Percentiles rank a stretch among this genome's conserved stretches.
phyloP scores from a whole-genome alignment of 2,113 vertebrate species.

The Candoia aspera region DNA sequence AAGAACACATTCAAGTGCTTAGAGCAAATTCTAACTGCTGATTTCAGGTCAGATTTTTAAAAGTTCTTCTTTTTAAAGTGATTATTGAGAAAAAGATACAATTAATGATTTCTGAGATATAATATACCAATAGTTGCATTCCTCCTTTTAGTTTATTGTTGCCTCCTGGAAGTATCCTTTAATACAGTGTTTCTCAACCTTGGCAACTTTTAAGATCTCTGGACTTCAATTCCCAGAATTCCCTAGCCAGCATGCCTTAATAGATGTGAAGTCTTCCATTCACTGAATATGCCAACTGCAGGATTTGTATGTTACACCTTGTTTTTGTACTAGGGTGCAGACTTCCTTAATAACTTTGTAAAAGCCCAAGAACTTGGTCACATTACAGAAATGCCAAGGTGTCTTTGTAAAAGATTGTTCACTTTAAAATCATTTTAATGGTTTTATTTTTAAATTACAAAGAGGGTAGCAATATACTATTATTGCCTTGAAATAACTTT shows the following conservation, averaged over 20 bases:
- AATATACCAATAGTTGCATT: background rate
- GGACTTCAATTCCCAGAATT: too few species aligned
- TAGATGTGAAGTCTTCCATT: background rate
- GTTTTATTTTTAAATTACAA: background rate
- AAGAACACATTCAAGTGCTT: background rate
- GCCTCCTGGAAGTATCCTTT: background rate
- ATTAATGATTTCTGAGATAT: background rate
- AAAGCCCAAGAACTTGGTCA: too few species aligned
- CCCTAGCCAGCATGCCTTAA: too few species aligned
- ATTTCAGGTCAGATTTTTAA: background rate
- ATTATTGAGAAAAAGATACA: background rate
- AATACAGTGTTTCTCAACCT: background rate
- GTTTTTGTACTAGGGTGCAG: background rate
- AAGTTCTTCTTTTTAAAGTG: background rate
- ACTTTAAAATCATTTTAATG: background rate
- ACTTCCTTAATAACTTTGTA: too few species aligned
- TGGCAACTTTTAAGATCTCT: too few species aligned
- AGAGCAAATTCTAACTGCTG: background rate
- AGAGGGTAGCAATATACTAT: too few species aligned
- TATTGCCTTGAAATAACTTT: background rate
- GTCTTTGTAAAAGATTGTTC: background rate
- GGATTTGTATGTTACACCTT: background rate
- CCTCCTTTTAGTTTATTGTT: background rate
- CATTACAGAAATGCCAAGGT: background rate
- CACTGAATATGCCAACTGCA: background rate